Conservation (phyloP, 2,113 vertebrate species). For the Apeltes quadracus region DNA sequence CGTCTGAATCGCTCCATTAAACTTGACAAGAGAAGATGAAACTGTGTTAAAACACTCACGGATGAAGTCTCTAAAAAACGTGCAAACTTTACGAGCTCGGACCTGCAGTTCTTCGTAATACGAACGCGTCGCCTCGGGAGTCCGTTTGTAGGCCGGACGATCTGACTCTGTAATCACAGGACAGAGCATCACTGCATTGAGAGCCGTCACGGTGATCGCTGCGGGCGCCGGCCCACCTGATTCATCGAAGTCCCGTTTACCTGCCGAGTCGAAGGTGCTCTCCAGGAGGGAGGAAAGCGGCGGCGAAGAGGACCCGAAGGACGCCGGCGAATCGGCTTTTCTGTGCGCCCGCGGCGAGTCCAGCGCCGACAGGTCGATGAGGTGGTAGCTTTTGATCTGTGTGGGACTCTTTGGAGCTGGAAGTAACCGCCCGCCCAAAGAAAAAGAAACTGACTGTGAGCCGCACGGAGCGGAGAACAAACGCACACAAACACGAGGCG, state of each 20-base stretch:
- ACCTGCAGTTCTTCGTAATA: conserved; percentile 73
- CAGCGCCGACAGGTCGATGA: conserved; percentile 86
- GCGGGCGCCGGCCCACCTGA: conserved; percentile 68
- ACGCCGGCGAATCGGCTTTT: conserved; percentile 28
- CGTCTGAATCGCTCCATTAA: conserved; percentile 40
- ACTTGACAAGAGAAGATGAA: conserved; percentile 33
- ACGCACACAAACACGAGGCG: background rate
- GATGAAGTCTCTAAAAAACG: background rate
- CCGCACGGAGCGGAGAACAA: background rate
- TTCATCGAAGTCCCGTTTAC: conserved; percentile 71
- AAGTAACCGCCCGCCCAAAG: too few relatives aligned
- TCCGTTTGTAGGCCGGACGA: conserved; percentile 22
- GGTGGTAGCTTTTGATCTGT: conserved; percentile 80
- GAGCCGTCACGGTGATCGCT: background rate
- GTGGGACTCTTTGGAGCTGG: conserved; percentile 66
- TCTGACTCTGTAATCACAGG: conserved; percentile 50
- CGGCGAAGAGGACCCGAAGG: conserved; percentile 29
- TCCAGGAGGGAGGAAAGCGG: conserved; percentile 13
- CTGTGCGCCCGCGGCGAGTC: conserved; percentile 58
- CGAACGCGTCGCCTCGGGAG: conserved; percentile 24
- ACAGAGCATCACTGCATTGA: background rate
- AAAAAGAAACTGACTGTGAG: conserved; percentile 8
- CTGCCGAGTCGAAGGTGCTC: conserved; percentile 51
- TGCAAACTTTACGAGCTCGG: background rate
- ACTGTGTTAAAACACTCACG: background rate